These are phyloP conservation scores for Sphaeramia orbicularis DNA, from an alignment of 2,797 vertebrate species.

Conservation along the genomic window DNA sequence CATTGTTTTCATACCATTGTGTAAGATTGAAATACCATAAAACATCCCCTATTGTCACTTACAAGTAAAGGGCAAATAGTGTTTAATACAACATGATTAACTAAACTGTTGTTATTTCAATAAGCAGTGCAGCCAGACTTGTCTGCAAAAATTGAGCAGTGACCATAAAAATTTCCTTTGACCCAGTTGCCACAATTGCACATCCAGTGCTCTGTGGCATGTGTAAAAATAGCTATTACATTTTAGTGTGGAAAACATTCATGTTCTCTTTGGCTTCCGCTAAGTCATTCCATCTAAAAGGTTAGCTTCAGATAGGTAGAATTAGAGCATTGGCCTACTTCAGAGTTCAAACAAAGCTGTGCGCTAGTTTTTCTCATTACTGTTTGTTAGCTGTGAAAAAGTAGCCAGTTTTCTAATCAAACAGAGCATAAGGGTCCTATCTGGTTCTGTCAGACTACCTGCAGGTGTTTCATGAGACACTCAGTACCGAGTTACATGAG, in stretches of 20 bases:
- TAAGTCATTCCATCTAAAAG: constrained; percentile 23
- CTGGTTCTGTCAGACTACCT: constrained; percentile 37
- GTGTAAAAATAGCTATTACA: constrained; percentile 56
- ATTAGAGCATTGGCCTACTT: constrained; percentile 16
- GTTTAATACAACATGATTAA: constrained; percentile 26
- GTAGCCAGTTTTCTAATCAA: constrained; percentile 5
- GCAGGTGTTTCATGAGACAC: constrained; percentile 47
- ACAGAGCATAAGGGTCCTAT: constrained; percentile 6
- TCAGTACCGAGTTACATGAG: constrained; percentile 26
- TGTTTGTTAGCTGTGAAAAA: constrained; percentile 10
- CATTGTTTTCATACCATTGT: neutral
- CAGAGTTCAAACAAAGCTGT: neutral
- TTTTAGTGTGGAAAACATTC: constrained; percentile 45
- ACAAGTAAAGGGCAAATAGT: neutral
- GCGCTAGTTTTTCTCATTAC: constrained; percentile 10
- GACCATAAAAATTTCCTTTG: constrained; percentile 60
- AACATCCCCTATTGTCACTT: neutral
- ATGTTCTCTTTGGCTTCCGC: constrained; percentile 6
- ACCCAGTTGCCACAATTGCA: constrained; percentile 57
- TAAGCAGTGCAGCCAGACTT: constrained; percentile 22
- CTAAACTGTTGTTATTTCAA: constrained; percentile 24
- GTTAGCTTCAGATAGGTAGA: constrained; percentile 7
- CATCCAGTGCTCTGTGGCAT: constrained; percentile 32
- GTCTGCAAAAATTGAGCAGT: constrained; percentile 47
- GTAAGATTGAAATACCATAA: neutral